These are phyloP conservation scores for Channa striata DNA, from an alignment of 2,797 vertebrate species.

Conservation along the genomic window DNA sequence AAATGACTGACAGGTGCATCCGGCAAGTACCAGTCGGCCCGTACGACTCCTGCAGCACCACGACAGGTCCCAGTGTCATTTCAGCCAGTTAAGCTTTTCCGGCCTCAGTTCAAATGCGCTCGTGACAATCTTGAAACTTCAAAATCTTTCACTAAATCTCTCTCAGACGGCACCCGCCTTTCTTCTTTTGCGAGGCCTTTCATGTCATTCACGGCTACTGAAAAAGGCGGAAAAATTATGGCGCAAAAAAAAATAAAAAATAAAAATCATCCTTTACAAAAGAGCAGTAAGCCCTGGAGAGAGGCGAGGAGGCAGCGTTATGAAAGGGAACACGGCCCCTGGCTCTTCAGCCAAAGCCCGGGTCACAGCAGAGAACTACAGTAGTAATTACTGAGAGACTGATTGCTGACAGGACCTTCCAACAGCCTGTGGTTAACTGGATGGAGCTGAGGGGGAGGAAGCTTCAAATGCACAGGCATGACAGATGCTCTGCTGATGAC, in stretches of 20 bases:
- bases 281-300: constrained; percentile 36
- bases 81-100: constrained; percentile 7
- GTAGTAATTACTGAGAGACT: constrained; percentile 76
- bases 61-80: constrained; percentile 2
- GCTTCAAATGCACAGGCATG: constrained; percentile 61
- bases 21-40: not conserved
- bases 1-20: no score
- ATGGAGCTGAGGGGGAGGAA: constrained; percentile 70
- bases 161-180: constrained; percentile 20
- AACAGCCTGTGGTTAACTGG: constrained; percentile 76
- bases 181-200: constrained; percentile 44
- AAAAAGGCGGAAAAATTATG: constrained; percentile 14
- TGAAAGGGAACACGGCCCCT: constrained; percentile 71
- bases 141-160: constrained; percentile 28
- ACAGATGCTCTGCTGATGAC: constrained; percentile 73
- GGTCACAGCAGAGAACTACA: constrained; percentile 69
- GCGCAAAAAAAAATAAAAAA: constrained; percentile 45
- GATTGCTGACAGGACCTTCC: constrained; percentile 80
- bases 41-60: not conserved
- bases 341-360: constrained; percentile 55
- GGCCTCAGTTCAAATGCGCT: constrained; percentile 14
- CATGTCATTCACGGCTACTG: constrained; percentile 21
- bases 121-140: constrained; percentile 1
- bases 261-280: constrained; percentile 35
- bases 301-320: constrained; percentile 45